Conservation (phyloP, 1,140 invertebrate species). For the Platorchestia sp. region DNA sequence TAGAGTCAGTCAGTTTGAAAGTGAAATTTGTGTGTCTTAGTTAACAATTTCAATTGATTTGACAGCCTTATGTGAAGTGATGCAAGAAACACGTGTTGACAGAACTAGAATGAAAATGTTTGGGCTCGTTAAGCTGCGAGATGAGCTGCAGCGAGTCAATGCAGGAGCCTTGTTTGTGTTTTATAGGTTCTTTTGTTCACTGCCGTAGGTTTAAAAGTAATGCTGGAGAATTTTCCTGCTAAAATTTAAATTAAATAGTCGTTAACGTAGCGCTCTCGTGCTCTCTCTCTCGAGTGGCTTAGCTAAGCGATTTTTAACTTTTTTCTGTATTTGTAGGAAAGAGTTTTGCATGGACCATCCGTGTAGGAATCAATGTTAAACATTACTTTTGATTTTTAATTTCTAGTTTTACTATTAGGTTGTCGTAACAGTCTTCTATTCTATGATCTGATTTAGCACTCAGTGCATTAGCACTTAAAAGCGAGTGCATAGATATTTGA, state of each 20-base stretch:
- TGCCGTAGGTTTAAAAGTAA: not conserved
- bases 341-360: not conserved
- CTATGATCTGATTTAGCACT: not conserved
- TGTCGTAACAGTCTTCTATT: not conserved
- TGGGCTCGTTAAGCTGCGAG: not conserved
- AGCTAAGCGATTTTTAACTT: not conserved
- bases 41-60: not conserved
- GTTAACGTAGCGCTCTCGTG: not conserved
- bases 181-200: not conserved
- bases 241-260: slow-evolving; percentile 4
- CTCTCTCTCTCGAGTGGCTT: not conserved
- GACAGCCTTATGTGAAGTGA: not conserved
- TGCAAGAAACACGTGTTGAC: not conserved
- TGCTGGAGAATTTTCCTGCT: not conserved
- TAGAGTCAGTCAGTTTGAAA: not conserved
- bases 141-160: not conserved
- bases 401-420: not conserved
- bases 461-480: not conserved
- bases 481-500: not conserved
- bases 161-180: not conserved
- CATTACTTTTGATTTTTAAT: not conserved
- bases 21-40: not conserved
- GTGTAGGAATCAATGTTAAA: not conserved
- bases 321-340: not conserved
- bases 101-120: not conserved